Conservation (phyloP, 2,113 vertebrate species). For the Larimichthys crocea region DNA sequence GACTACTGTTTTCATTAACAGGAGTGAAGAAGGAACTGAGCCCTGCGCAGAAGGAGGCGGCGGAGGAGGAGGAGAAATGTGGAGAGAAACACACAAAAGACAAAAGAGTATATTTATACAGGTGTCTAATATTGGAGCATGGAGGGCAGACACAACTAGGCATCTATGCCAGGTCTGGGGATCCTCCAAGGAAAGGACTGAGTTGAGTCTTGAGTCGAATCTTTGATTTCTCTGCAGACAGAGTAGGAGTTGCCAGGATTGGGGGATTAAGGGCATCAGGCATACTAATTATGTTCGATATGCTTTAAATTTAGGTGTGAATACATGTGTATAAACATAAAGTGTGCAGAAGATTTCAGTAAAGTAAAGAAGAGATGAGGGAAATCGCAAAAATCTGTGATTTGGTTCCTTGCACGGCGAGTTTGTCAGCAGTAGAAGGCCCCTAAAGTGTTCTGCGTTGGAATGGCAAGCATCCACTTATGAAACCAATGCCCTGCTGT, state of each 20-base stretch:
- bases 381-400: background rate
- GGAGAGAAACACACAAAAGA: conserved; percentile 44
- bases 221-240: conserved; percentile 28
- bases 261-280: background rate
- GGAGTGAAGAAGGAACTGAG: conserved; percentile 64
- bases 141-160: conserved; percentile 59
- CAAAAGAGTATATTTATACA: conserved; percentile 71
- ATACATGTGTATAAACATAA: background rate
- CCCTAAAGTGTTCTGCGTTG: background rate
- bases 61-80: conserved; percentile 11
- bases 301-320: background rate
- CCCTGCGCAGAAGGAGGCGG: conserved; percentile 33
- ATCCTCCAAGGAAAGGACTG: conserved; percentile 27
- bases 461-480: background rate
- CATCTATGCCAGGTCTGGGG: conserved; percentile 55
- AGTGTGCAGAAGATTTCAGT: no score
- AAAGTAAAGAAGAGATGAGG: background rate
- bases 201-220: conserved; percentile 7
- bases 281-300: conserved; percentile 1
- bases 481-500: background rate
- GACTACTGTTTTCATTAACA: conserved; percentile 73
- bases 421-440: background rate
- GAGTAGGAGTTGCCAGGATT: conserved; percentile 11
- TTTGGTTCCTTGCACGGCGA: background rate
- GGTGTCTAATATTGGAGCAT: conserved; percentile 62